Evolutionary conservation across 2,888 invertebrate species (phyloP).

Genomic region (Eumerus sabulonum): DNA sequence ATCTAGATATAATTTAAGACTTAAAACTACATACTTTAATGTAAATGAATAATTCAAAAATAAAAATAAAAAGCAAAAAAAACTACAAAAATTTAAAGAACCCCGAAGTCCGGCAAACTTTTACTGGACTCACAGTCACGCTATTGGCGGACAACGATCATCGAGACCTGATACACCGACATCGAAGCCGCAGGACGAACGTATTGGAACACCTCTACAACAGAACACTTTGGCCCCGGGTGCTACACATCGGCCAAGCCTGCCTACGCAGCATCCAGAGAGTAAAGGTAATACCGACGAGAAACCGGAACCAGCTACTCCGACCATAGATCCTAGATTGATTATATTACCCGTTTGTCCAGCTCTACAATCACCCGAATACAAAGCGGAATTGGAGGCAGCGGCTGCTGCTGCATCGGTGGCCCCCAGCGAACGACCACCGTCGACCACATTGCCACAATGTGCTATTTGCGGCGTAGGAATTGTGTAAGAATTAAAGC

Average conservation of each 20-base stretch:
- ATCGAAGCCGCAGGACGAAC: constrained; percentile 75
- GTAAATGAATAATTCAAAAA: constrained; percentile 21
- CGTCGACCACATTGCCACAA: constrained; percentile 77
- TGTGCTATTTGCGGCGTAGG: constrained; percentile 78
- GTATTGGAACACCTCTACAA: constrained; percentile 80
- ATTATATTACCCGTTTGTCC: constrained; percentile 77
- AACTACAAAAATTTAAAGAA: constrained; percentile 73
- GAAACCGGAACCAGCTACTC: constrained; percentile 30
- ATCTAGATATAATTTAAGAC: neutral
- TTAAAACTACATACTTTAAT: constrained; percentile 12
- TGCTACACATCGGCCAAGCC: constrained; percentile 80
- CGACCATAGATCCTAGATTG: constrained; percentile 74
- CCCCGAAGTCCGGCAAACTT: constrained; percentile 79
- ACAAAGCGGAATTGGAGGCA: constrained; percentile 76
- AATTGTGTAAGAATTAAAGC: constrained; percentile 77
- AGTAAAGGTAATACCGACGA: constrained; percentile 70
- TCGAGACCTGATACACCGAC: constrained; percentile 80
- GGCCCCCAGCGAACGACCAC: constrained; percentile 73
- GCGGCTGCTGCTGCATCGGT: constrained; percentile 72
- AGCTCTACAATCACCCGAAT: constrained; percentile 76
- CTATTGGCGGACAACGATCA: constrained; percentile 82
- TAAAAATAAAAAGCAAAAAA: constrained; percentile 24
- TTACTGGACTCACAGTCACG: constrained; percentile 89
- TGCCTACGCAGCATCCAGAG: constrained; percentile 77
- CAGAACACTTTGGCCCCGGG: constrained; percentile 81